Base-by-base conservation (phyloP, 2,113 vertebrate species). In the Lampris megalopsis region DNA sequence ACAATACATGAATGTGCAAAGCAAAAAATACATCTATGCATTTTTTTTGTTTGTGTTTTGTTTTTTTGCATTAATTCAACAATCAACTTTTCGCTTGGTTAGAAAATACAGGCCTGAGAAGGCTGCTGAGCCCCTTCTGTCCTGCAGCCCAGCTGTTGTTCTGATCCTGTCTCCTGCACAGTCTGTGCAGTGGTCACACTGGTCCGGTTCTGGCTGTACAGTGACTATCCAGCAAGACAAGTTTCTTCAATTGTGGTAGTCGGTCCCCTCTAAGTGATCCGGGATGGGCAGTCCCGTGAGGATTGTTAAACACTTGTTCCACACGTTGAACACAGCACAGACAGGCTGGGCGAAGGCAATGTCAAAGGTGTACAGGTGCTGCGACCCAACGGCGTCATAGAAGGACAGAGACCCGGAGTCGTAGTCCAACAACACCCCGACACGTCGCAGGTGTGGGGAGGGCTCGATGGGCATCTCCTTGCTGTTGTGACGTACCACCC, bases 281-380 rank as follows among this genome's bases (percentile, higher is more conserved):
- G 98, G 98, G 86, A 99, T 98, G 37, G 98, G 98, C 80, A 99
- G 96, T 43, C 98, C 98, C 0, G 96, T 99, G 89, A 99, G 96
- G 87, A 99, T 94, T 52, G 97, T 99, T 87, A 99, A 88, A 86
- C 97, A 97, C 84, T 97, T 96, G 90, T 99, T 99, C 98, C 98
- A 99, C 84, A 99, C 95, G 1, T 97, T 99, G 83, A 99, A 99
- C 0, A 98, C 98, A 3, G 98, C 97, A 79, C 97, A 99, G 71
- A 99, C 96, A 0, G 98, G 98, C 91, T 99, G 97, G 11, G 95
- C 92, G 82, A 99, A 99, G 0, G 94, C 89, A 73, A 99, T 94
- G 88, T 98, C 96, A 68, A 97, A 99, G 1, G 97, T 98, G 84
- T 99, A 94, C 86, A 99, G 95, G 88, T 98, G 97, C 87, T 97